Percentiles rank a stretch among this genome's conserved stretches.
These are phyloP conservation scores for Camponotus fellah DNA, from an alignment of 2,888 invertebrate genomes.

Conservation along the genomic window DNA sequence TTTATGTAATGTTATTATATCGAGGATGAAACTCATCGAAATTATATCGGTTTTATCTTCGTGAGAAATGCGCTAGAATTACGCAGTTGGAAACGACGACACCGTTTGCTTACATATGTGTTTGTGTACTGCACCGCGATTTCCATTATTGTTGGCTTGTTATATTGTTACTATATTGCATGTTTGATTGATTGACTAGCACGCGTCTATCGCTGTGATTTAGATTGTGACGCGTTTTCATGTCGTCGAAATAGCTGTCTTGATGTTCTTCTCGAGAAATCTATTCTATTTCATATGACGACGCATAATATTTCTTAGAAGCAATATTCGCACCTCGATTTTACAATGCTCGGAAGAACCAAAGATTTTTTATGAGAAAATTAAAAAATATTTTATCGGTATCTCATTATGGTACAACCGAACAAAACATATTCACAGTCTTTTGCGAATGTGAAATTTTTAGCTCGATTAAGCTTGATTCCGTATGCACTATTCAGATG, in stretches of 20 bases:
- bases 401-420: neutral
- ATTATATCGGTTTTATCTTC: neutral
- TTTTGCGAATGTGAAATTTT: neutral
- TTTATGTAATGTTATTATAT: neutral
- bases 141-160: constrained; percentile 56
- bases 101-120: constrained; percentile 37
- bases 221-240: neutral
- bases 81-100: constrained; percentile 4
- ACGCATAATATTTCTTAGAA: constrained; percentile 4
- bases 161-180: constrained; percentile 50
- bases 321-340: neutral
- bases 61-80: neutral
- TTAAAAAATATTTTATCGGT: neutral
- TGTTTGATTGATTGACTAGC: constrained; percentile 43
- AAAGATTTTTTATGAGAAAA: constrained; percentile 6
- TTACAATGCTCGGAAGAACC: neutral
- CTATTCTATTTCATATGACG: neutral
- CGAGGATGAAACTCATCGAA: neutral
- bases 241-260: constrained; percentile 10
- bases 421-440: neutral
- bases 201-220: neutral
- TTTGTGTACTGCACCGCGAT: constrained; percentile 45
- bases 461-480: neutral
- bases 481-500: neutral
- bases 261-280: neutral